Evolutionary conservation across 2,888 invertebrate genomes (phyloP).

Genomic region (Toxonevra muliebris): DNA sequence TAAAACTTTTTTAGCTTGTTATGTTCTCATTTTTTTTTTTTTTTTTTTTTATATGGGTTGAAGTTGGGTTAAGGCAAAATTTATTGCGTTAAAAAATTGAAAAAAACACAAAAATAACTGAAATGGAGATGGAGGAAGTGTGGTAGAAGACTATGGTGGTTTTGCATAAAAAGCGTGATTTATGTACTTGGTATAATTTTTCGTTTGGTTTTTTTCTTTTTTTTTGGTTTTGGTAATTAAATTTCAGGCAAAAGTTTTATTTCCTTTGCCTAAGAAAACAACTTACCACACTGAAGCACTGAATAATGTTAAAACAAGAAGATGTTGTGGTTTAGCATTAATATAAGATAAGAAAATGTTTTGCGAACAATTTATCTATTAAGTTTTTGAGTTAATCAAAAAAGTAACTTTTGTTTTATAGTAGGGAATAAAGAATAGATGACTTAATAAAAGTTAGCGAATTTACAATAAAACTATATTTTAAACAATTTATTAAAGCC

Average conservation of each 20-base stretch:
- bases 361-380: too few relatives aligned
- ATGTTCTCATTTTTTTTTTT: background rate
- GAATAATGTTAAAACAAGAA: background rate
- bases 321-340: too few relatives aligned
- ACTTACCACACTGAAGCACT: background rate
- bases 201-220: constrained; percentile 1
- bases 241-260: background rate
- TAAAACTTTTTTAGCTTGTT: background rate
- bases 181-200: background rate
- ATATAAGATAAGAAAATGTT: too few relatives aligned
- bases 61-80: background rate
- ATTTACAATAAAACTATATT: background rate
- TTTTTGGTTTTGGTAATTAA: constrained; percentile 1
- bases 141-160: too few relatives aligned
- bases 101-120: too few relatives aligned
- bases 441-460: too few relatives aligned
- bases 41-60: background rate
- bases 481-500: too few relatives aligned
- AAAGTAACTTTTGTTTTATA: too few relatives aligned
- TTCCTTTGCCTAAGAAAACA: background rate
- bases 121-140: too few relatives aligned
- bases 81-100: too few relatives aligned
- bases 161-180: background rate
- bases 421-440: too few relatives aligned
- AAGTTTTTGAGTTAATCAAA: too few relatives aligned